A percentile compares a stretch with the other conserved stretches of the same genome.
phyloP scores from a whole-genome alignment of 2,113 vertebrate genomes.

The Amphilophus citrinellus region DNA sequence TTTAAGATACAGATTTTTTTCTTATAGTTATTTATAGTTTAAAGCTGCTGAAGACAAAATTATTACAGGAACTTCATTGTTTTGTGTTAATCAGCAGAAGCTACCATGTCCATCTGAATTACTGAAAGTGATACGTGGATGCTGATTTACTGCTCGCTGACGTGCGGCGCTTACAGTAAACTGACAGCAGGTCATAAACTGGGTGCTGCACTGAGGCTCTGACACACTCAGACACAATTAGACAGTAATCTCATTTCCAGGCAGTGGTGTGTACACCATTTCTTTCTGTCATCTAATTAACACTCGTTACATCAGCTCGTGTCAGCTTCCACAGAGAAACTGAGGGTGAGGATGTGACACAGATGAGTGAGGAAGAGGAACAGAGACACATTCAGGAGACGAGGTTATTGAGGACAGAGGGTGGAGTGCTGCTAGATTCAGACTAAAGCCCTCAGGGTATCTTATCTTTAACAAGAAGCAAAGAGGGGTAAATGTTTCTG shows the following conservation, averaged over 20 bases:
- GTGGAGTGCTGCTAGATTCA: background rate
- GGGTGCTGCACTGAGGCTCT: background rate
- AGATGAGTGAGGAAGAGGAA: background rate
- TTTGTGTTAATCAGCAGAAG: background rate
- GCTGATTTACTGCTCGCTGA: background rate
- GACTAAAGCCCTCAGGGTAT: background rate
- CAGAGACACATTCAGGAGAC: background rate
- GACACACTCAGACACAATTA: conserved; percentile 26
- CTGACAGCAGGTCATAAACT: background rate
- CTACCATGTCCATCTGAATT: background rate
- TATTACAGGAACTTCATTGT: background rate
- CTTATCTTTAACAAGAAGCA: background rate
- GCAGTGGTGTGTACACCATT: background rate
- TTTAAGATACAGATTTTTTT: background rate
- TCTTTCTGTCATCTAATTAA: conserved; percentile 47
- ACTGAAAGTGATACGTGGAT: background rate
- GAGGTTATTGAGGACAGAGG: conserved; percentile 13
- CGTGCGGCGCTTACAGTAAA: background rate
- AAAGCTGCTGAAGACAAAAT: background rate
- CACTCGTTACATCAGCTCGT: conserved; percentile 11
- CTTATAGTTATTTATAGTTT: accelerated
- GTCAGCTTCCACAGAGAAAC: background rate
- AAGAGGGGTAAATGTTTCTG: background rate
- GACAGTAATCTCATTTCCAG: conserved; percentile 42
- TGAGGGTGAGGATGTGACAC: conserved; percentile 14